Evolutionary conservation across 1,140 invertebrate genomes (phyloP).

Genomic region (Euschistus heros): DNA sequence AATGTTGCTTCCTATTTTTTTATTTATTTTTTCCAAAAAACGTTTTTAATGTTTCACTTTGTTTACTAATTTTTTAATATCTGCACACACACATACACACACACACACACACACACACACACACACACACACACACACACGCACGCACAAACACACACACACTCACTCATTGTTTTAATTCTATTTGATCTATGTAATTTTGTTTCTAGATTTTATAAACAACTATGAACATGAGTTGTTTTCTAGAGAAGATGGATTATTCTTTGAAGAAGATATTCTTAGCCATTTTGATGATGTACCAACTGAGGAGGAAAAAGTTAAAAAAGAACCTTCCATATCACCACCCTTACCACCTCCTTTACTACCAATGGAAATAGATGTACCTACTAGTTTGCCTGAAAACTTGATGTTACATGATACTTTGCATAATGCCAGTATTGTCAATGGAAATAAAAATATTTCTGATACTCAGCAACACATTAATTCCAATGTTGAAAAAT

Average conservation of each 20-base stretch:
- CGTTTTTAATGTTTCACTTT: no score
- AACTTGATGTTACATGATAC: neutral
- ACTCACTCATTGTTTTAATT: no score
- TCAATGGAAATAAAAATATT: neutral
- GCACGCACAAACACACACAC: no score
- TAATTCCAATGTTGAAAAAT: neutral
- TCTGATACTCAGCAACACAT: neutral
- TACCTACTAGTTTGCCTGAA: slow-evolving; percentile 2
- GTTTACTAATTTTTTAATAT: no score
- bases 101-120: no score
- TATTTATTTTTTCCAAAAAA: no score
- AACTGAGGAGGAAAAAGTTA: slow-evolving; percentile 17
- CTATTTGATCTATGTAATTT: neutral
- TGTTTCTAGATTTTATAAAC: slow-evolving; percentile 19
- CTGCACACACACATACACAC: no score
- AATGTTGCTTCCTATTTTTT: no score
- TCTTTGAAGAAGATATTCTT: slow-evolving; percentile 26
- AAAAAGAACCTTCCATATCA: slow-evolving; percentile 10
- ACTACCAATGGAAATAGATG: slow-evolving; percentile 3
- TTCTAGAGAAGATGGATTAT: slow-evolving; percentile 25
- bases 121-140: no score
- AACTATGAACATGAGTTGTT: slow-evolving; percentile 29
- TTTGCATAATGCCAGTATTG: neutral
- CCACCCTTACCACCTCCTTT: neutral
- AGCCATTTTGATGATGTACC: slow-evolving; percentile 22